Evolutionary conservation across 2,797 vertebrate genomes (phyloP).

Genomic region (Acanthurus leucopareius): DNA sequence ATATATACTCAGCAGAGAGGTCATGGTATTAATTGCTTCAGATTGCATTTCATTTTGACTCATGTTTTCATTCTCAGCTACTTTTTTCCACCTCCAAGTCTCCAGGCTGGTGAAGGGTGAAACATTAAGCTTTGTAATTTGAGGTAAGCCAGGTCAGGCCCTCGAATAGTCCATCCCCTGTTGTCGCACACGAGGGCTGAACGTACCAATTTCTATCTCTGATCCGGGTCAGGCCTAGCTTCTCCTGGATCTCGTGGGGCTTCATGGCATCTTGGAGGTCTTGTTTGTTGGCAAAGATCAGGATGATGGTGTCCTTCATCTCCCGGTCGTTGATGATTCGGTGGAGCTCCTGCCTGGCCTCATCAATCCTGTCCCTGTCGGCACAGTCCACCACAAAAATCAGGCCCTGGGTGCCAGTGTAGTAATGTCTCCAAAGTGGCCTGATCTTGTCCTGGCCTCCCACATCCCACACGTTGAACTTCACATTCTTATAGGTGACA

Average conservation of each 20-base stretch:
- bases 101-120: slow-evolving; percentile 73
- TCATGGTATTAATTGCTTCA: slow-evolving; percentile 83
- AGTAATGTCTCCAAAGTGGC: slow-evolving; percentile 98
- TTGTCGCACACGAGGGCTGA: slow-evolving; percentile 96
- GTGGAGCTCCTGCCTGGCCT: slow-evolving; percentile 97
- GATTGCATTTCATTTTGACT: slow-evolving; percentile 64
- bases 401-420: slow-evolving; percentile 97
- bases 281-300: slow-evolving; percentile 99
- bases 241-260: slow-evolving; percentile 99
- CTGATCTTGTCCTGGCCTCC: slow-evolving; percentile 99
- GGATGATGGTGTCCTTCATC: slow-evolving; percentile 99
- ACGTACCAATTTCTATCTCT: slow-evolving; percentile 99
- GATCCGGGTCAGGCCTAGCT: slow-evolving; percentile 97
- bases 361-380: slow-evolving; percentile 97
- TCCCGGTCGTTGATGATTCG: slow-evolving; percentile 99
- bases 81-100: slow-evolving; percentile 75
- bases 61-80: slow-evolving; percentile 70
- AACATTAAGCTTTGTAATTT: slow-evolving; percentile 97
- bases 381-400: slow-evolving; percentile 99
- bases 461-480: slow-evolving; percentile 99
- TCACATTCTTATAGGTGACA: slow-evolving; percentile 98
- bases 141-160: slow-evolving; percentile 99
- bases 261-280: slow-evolving; percentile 99
- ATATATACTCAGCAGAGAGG: slow-evolving; percentile 85
- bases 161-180: slow-evolving; percentile 97